These are phyloP conservation scores for Tuberolachnus salignus DNA, from an alignment of 2,888 invertebrate species.

Conservation along the genomic window DNA sequence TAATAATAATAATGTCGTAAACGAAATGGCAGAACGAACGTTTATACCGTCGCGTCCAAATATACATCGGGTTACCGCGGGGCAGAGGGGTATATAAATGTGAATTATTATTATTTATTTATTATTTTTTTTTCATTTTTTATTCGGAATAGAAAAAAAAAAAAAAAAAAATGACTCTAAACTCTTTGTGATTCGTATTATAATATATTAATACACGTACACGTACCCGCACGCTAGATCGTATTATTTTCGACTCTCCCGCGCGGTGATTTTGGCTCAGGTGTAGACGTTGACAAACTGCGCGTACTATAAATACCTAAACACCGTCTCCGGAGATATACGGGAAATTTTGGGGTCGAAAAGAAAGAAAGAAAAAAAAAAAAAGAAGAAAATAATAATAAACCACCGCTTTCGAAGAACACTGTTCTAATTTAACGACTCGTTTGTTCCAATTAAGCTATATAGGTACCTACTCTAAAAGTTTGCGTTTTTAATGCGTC, in stretches of 20 bases:
- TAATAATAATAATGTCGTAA: no score
- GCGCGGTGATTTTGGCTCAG: constrained; percentile 50
- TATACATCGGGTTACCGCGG: neutral
- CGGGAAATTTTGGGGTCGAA: constrained; percentile 44
- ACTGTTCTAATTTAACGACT: constrained; percentile 52
- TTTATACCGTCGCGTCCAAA: neutral
- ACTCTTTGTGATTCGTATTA: constrained; percentile 17
- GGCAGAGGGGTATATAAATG: neutral
- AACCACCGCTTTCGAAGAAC: constrained; percentile 33
- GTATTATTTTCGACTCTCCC: constrained; percentile 32
- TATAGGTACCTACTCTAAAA: neutral
- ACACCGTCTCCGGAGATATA: no score
- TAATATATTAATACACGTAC: no score
- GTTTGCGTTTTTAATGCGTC: constrained; percentile 44
- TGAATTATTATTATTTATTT: neutral
- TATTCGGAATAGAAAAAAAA: constrained; percentile 20
- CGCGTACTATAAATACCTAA: constrained; percentile 43
- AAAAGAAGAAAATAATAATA: no score
- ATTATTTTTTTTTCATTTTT: constrained; percentile 5
- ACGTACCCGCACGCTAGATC: no score
- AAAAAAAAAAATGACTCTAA: constrained; percentile 2
- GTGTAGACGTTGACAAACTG: constrained; percentile 55
- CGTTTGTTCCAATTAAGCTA: constrained; percentile 54
- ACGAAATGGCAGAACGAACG: no score
- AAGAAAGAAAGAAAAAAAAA: no score